A percentile compares a stretch with the other conserved stretches of the same genome.
Conservation (phyloP, 2,888 invertebrate species). For the Notocelia uddmanniana region DNA sequence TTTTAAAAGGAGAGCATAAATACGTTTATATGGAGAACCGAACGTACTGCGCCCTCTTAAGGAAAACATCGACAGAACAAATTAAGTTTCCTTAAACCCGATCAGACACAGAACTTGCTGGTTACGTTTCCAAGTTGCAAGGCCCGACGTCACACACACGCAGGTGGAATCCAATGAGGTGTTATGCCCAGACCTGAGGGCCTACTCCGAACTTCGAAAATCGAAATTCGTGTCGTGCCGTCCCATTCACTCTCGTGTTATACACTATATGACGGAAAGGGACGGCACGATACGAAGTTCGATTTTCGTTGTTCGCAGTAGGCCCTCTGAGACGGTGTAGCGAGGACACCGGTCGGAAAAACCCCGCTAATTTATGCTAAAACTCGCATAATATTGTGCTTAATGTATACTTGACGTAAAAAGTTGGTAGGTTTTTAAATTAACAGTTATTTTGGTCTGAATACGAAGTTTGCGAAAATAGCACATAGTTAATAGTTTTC, state of each 20-base stretch:
- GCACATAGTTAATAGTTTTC: too few relatives aligned
- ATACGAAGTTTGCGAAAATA: too few relatives aligned
- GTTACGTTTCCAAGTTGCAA: slow-evolving; percentile 4
- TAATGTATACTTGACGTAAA: background rate
- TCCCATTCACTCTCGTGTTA: too few relatives aligned
- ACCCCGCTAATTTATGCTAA: slow-evolving; percentile 16
- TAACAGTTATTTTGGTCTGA: background rate
- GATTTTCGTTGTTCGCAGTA: too few relatives aligned
- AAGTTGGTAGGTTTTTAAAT: background rate
- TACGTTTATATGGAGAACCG: too few relatives aligned
- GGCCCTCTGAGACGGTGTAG: background rate
- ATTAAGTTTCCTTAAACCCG: slow-evolving; percentile 9
- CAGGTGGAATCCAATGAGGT: slow-evolving; percentile 16
- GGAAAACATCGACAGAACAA: background rate
- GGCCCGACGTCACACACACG: slow-evolving; percentile 1
- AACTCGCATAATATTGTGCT: background rate
- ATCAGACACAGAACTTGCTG: background rate
- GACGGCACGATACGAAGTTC: too few relatives aligned
- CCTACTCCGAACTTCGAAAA: too few relatives aligned
- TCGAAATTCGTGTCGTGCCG: too few relatives aligned
- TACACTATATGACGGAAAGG: too few relatives aligned
- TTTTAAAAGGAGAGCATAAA: too few relatives aligned
- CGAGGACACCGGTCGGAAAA: slow-evolving; percentile 28
- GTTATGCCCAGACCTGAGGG: too few relatives aligned
- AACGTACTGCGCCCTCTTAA: too few relatives aligned